Percentiles rank a stretch among this genome's conserved stretches.
phyloP scores from a whole-genome alignment of 2,888 invertebrate genomes.

The Pegoplata infirma region DNA sequence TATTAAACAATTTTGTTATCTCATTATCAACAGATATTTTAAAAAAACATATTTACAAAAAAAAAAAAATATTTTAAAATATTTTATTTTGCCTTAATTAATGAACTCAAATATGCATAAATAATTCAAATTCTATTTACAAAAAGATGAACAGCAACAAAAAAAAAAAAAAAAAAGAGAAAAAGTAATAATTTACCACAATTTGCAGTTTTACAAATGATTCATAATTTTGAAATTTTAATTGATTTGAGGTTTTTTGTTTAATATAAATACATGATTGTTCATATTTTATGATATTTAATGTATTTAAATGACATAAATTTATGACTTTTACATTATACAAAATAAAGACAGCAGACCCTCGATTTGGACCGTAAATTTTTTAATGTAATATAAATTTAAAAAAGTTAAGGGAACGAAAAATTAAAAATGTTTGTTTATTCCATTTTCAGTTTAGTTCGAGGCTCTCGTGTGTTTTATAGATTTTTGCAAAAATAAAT shows the following conservation, averaged over 20 bases:
- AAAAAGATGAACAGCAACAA: not conserved
- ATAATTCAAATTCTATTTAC: not conserved
- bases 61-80: not conserved
- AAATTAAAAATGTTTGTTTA: too few relatives aligned
- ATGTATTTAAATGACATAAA: conserved; percentile 51
- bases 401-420: too few relatives aligned
- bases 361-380: too few relatives aligned
- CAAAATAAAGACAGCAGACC: too few relatives aligned
- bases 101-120: not conserved
- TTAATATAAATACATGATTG: conserved; percentile 43
- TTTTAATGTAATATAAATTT: too few relatives aligned
- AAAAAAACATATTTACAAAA: not conserved
- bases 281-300: conserved; percentile 21
- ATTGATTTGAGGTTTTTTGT: conserved; percentile 54
- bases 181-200: conserved; percentile 35
- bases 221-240: conserved; percentile 49
- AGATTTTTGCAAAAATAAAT: conserved; percentile 28
- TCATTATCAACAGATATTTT: too few relatives aligned
- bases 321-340: conserved; percentile 51
- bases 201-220: conserved; percentile 40
- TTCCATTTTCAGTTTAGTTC: too few relatives aligned
- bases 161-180: conserved; percentile 15
- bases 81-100: not conserved
- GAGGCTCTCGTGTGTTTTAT: too few relatives aligned
- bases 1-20: too few relatives aligned